Evolutionary conservation across 2,888 invertebrate genomes (phyloP), one percentile per base, ranked within the genome.

Genomic region (Nephrocerus scutellatus): DNA sequence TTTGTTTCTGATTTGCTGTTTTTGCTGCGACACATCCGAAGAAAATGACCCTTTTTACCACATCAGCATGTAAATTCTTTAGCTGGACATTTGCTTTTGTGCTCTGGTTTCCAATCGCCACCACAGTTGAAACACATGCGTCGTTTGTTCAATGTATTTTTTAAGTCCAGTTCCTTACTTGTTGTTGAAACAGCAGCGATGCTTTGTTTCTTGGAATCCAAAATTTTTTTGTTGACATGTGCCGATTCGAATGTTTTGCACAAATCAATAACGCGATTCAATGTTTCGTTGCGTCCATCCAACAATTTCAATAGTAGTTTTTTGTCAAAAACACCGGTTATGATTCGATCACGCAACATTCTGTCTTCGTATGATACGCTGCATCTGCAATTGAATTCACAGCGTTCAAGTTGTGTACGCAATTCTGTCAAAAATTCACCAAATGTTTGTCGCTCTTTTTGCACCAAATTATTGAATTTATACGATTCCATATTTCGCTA

Each of bases 271-370:
- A 49, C 43, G 8, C 25, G 33, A 21, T 28, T 10, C 25, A 48
- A 29, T 13, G 30, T 2, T 15, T 49, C 41, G 30, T 46, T 35
- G 14, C 18, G 15, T 16, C 40, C 48, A 25, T 47, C 43, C 15
- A 44, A 23, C 14, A 41, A 24, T 28, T 37, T 46, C 12, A 42
- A 30, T 25, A 36, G 39, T 6, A 43, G 21, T 22, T 46, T 43
- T 36, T 48, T 50, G 10, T 47, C 44, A 5, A 14, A 16, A 6
- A 51, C 28, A 10, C 45, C 41, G 7, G 39, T 28, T 6, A 48
- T 33, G 13, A 46, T 48, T 9, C 44, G 43, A 35, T 46, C 48
- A 16, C 40, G 33, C 7, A 47, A 21, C 49, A 49, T 47, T 32
- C 47, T 13, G 2, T 45, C 30, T 25, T 44, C 43, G 29, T 46